A percentile compares a stretch with the other conserved stretches of the same genome.
These are phyloP conservation scores for Eupsilia transversa DNA, from an alignment of 2,888 invertebrate genomes.

Conservation along the genomic window DNA sequence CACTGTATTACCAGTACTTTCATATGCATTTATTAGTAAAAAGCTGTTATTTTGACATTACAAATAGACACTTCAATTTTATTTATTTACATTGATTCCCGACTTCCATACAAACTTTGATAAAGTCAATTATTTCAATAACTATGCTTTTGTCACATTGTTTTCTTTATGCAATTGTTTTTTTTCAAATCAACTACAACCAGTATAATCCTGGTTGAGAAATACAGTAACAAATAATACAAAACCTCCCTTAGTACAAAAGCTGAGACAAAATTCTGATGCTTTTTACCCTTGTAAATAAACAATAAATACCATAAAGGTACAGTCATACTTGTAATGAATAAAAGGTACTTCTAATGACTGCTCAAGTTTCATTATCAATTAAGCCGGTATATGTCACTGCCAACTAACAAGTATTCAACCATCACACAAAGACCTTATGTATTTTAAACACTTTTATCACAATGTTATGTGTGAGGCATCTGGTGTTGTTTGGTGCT, in stretches of 20 bases:
- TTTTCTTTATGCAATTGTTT: background rate
- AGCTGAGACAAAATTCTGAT: too few species aligned
- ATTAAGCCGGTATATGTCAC: slow-evolving; percentile 23
- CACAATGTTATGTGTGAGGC: background rate
- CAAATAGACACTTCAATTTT: too few species aligned
- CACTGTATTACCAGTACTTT: too few species aligned
- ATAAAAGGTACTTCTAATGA: slow-evolving; percentile 3
- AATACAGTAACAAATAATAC: background rate
- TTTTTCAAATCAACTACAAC: background rate
- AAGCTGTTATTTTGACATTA: too few species aligned
- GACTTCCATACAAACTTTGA: background rate
- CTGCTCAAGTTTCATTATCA: slow-evolving; percentile 28
- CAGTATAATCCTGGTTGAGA: background rate
- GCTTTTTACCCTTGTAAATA: background rate
- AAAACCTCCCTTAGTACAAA: background rate
- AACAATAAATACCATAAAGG: background rate
- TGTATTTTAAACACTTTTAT: slow-evolving; percentile 5
- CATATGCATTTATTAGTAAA: too few species aligned
- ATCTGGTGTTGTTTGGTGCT: slow-evolving; percentile 11
- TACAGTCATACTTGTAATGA: background rate
- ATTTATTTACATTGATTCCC: background rate
- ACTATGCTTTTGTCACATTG: background rate
- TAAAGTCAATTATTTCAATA: too few species aligned
- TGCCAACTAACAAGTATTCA: slow-evolving; percentile 3
- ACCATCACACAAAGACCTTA: slow-evolving; percentile 19